Evolutionary conservation across 2,113 vertebrate species (phyloP).

Genomic region (Zosterops hypoxanthus): DNA sequence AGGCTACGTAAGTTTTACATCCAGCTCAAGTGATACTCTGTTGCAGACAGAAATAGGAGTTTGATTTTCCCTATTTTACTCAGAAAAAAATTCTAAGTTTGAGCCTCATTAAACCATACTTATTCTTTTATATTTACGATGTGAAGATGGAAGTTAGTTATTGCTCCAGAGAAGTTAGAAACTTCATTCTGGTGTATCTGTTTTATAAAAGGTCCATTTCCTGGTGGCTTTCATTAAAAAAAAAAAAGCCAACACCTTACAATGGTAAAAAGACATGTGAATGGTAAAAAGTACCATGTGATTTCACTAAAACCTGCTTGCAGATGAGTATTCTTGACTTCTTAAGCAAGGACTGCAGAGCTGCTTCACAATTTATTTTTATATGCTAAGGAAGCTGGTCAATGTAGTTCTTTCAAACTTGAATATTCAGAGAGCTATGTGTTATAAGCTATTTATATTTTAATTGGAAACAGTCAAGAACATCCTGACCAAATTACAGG

Average conservation of each 20-base stretch:
- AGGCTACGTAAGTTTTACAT: not conserved
- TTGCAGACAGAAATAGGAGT: not conserved
- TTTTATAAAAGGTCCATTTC: not conserved
- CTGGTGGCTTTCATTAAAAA: not conserved
- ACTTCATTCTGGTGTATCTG: not conserved
- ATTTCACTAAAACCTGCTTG: not conserved
- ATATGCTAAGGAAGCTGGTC: not conserved
- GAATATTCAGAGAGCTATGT: not conserved
- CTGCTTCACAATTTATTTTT: accelerated
- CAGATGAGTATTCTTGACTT: not conserved
- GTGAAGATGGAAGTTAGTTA: not conserved
- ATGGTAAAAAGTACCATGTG: not conserved
- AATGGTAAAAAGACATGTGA: not conserved
- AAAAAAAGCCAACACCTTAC: not conserved
- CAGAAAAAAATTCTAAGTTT: not conserved
- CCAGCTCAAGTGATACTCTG: not conserved
- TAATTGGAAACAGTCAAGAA: not conserved
- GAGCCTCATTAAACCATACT: not conserved
- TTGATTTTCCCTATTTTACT: not conserved
- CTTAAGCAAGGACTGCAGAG: not conserved
- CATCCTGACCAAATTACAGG: not conserved
- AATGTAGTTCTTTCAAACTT: not conserved
- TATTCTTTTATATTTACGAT: not conserved
- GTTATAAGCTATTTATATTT: not conserved
- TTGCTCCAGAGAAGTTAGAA: not conserved